Evolutionary conservation across 1,140 invertebrate genomes (phyloP).

Genomic region (Saccostrea cuccullata): DNA sequence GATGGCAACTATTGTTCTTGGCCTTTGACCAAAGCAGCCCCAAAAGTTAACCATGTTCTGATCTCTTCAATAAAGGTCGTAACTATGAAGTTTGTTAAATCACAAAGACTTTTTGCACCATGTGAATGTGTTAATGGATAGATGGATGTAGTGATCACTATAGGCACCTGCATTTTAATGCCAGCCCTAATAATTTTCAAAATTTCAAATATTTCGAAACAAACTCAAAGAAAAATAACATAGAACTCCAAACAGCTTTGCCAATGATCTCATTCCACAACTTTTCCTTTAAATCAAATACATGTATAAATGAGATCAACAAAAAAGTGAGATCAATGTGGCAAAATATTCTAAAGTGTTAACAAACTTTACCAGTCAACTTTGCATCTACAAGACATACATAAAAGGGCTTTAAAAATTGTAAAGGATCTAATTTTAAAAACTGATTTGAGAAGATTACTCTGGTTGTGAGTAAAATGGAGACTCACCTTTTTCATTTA

Average conservation of each 20-base stretch:
- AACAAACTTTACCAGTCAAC: not conserved
- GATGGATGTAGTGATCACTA: too few species aligned
- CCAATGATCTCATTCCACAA: not conserved
- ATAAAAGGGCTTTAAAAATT: not conserved
- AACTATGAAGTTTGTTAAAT: too few species aligned
- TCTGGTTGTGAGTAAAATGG: too few species aligned
- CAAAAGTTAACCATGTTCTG: too few species aligned
- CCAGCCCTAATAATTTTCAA: too few species aligned
- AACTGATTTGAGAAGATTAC: not conserved
- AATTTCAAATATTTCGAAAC: not conserved
- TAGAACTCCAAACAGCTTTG: not conserved
- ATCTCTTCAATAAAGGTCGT: too few species aligned
- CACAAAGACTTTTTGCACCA: too few species aligned
- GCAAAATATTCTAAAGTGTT: not conserved
- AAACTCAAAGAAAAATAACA: not conserved
- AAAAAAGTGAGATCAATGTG: not conserved
- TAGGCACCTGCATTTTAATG: too few species aligned
- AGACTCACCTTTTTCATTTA: constrained; percentile 78
- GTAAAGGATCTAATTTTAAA: not conserved
- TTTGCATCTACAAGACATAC: not conserved
- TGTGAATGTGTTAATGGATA: too few species aligned
- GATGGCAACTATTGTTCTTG: too few species aligned
- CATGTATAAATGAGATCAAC: not conserved
- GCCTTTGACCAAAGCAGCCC: too few species aligned
- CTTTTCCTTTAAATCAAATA: not conserved